Evolutionary conservation across 2,797 vertebrate genomes (phyloP).

Genomic region (Scyliorhinus canicula): DNA sequence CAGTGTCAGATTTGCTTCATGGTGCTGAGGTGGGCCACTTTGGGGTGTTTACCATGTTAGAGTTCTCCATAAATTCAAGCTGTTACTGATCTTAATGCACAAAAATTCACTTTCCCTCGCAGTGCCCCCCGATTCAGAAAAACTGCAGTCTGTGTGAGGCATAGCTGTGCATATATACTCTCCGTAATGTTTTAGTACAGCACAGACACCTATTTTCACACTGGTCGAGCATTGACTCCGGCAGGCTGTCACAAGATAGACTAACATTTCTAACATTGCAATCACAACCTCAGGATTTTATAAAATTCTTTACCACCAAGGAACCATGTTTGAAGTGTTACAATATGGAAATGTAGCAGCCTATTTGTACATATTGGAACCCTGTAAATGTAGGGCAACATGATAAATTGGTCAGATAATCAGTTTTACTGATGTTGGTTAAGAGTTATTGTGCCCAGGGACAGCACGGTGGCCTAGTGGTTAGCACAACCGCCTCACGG

Average conservation of each 20-base stretch:
- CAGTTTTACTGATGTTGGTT: neutral
- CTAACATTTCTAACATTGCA: neutral
- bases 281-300: neutral
- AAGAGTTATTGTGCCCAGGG: no score
- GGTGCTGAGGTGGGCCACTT: neutral
- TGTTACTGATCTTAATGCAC: neutral
- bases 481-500: no score
- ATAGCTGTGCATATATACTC: neutral
- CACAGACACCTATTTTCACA: neutral
- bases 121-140: neutral
- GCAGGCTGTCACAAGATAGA: neutral
- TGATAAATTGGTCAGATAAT: neutral
- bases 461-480: no score
- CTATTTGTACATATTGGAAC: neutral
- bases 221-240: neutral
- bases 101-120: neutral
- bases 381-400: neutral
- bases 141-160: neutral
- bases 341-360: neutral
- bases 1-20: neutral
- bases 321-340: no score
- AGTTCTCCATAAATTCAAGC: neutral
- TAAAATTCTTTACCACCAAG: neutral
- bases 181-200: neutral
- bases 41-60: neutral